Evolutionary conservation across 1,140 invertebrate genomes (phyloP), one percentile per base, ranked within the genome.

Genomic region (Drosophila jambulina): DNA sequence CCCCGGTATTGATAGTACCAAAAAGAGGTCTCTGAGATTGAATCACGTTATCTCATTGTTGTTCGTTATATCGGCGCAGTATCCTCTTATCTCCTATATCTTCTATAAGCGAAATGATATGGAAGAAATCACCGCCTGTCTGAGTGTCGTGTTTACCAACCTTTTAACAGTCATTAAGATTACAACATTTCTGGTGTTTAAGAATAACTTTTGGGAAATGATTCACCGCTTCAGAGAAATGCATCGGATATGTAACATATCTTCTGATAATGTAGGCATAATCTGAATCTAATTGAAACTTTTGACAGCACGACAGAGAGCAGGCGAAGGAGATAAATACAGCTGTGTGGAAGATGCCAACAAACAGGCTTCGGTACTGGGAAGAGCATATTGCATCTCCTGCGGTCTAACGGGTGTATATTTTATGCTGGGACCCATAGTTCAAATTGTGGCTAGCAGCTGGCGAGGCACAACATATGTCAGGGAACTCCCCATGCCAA

Each of bases 121-220:
- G 70, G 75, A 84, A 48, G 45, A 87, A 61, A 65, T 86, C 19
- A 92, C 91, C 6, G 91, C 84, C 27, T 51, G 84, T 27, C 43
- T 92, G 19, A 92, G 91, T 40, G 85, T 92, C 12, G 53, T 78
- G 25, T 86, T 90, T 25, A 92, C 91, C 56, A 92, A 92, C 29
- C 25, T 92, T 27, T 58, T 92, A 36, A 91, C 91, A 6, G 75
- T 86, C 27, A 74, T 86, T 34, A 92, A 92, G 57, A 84, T 91
- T 23, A 70, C 63, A 45, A 92, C 91, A 7, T 92, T 92, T 56
- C 49, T 92, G 45, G 38, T 61, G 23, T 72, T 90, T 59, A 90
- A 80, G 38, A 63, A 49, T 21, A 68, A 75, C 42, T 92, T 91
- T 71, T 77, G 70, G 63, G 53, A 49, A 21, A 77, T 92, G 75